Evolutionary conservation across 1,140 invertebrate genomes (phyloP), one percentile per base, ranked within the genome.

Genomic region (Archegozetes longisetosus): DNA sequence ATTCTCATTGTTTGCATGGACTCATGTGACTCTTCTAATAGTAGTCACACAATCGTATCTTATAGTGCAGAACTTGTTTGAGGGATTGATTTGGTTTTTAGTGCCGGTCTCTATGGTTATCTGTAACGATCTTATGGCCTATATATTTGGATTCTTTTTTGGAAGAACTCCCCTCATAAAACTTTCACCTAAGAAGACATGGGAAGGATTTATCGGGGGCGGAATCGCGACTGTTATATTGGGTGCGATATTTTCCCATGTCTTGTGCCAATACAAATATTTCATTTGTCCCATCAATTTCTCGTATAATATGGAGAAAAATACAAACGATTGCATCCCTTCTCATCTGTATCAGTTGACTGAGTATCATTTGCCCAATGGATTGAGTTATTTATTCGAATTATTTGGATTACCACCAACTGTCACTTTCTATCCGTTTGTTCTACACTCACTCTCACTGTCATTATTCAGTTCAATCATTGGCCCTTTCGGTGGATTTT

Each of bases 51-150:
- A 96, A 75, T 95, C 92, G 68, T 96, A 98, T 74, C 82, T 98
- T 66, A 94, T 98, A 68, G 92, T 98, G 64, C 88, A 95, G 73
- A 98, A 97, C 73, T 88, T 98, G 65, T 97, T 98, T 74, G 87
- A 97, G 79, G 94, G 91, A 57, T 74, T 88, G 53, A 84, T 89
- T 68, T 89, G 86, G 94, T 94, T 98, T 69, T 87, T 98, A 67
- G 85, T 98, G 59, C 93, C 95, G 20, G 88, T 98, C 0, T 94
- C 90, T 12, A 95, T 98, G 87, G 96, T 99, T 63, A 91, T 98
- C 46, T 88, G 91, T 72, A 99, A 99, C 76, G 96, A 99, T 76
- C 90, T 98, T 50, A 97, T 96, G 88, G 95, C 95, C 0, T 99
- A 99, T 72, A 82, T 98, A 69, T 98, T 97, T 78, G 96, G 96